Evolutionary conservation across 2,888 invertebrate species (phyloP).

Genomic region (Phragmatobia fuliginosa): DNA sequence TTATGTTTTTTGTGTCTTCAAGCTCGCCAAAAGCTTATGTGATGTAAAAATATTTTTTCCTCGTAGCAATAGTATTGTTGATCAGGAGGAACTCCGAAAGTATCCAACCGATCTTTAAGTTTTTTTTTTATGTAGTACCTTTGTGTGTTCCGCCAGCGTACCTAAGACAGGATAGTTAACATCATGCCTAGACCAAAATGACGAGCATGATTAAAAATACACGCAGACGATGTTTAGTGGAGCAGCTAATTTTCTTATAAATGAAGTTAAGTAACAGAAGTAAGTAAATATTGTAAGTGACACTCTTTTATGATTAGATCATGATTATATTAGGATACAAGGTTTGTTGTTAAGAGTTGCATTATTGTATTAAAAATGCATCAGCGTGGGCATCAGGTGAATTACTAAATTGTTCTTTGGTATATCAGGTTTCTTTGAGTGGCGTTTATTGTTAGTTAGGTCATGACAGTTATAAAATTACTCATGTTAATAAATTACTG

Average conservation of each 20-base stretch:
- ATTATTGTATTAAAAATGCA: background rate
- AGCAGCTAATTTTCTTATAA: too few species aligned
- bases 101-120: too few species aligned
- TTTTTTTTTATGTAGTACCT: too few species aligned
- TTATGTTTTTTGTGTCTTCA: background rate
- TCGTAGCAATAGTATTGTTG: too few species aligned
- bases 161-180: too few species aligned
- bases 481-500: background rate
- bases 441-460: background rate
- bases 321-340: background rate
- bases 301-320: constrained; percentile 7
- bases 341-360: background rate
- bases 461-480: constrained; percentile 1
- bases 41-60: too few species aligned
- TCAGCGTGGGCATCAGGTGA: constrained; percentile 12
- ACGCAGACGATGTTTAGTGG: too few species aligned
- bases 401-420: constrained; percentile 12
- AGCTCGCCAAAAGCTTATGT: background rate
- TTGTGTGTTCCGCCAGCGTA: too few species aligned
- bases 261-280: too few species aligned
- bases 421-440: constrained; percentile 13
- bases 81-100: too few species aligned
- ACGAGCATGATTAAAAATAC: too few species aligned
- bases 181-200: too few species aligned
- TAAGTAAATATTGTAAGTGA: background rate